phyloP scores from a whole-genome alignment of 2,888 invertebrate species.

The Meandrusa payeni region DNA sequence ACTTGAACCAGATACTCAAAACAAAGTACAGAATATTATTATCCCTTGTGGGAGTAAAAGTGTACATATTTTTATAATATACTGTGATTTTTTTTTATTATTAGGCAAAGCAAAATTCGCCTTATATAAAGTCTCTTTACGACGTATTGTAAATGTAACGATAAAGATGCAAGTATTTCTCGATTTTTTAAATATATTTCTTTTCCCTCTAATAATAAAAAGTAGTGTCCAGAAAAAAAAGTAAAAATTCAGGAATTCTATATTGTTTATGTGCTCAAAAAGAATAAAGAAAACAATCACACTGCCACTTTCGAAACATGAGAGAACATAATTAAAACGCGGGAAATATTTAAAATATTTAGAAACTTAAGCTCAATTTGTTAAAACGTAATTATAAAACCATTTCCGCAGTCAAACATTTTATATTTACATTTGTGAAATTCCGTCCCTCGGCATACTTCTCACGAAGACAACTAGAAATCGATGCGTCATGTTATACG shows the following conservation, averaged over 20 bases:
- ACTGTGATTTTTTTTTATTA: conserved; percentile 61
- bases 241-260: too few species aligned
- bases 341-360: too few species aligned
- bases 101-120: conserved; percentile 43
- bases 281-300: too few species aligned
- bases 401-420: conserved; percentile 1
- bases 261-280: too few species aligned
- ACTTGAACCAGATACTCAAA: conserved; percentile 33
- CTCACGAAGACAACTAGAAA: not conserved
- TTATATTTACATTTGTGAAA: conserved; percentile 12
- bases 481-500: too few species aligned
- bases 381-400: not conserved
- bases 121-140: conserved; percentile 4
- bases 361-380: too few species aligned
- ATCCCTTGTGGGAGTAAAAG: conserved; percentile 58
- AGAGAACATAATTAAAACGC: too few species aligned
- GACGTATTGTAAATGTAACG: conserved; percentile 11
- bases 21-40: conserved; percentile 48
- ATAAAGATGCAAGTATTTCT: conserved; percentile 5
- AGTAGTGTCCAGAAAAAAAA: too few species aligned
- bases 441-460: conserved; percentile 67
- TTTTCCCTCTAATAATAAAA: too few species aligned
- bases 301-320: too few species aligned
- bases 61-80: conserved; percentile 54
- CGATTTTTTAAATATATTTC: too few species aligned